These are phyloP conservation scores for Setophaga petechia DNA, from an alignment of 2,113 vertebrate genomes.

Conservation along the genomic window DNA sequence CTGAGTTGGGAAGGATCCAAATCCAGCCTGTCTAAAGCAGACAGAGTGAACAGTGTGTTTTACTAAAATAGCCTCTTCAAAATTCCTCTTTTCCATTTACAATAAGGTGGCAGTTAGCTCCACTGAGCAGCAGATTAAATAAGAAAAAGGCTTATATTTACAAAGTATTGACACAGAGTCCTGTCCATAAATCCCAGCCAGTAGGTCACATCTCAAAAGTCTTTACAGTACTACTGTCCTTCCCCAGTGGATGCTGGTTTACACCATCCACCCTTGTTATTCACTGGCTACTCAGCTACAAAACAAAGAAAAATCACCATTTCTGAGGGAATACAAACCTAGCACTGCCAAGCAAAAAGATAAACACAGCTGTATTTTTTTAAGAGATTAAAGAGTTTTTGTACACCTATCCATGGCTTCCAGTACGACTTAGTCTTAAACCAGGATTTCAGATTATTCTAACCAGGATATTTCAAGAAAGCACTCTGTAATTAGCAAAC, in stretches of 20 bases:
- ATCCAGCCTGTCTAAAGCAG: neutral
- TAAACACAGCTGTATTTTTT: neutral
- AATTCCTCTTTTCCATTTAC: neutral
- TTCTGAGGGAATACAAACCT: neutral
- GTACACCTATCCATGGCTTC: neutral
- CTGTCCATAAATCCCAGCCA: neutral
- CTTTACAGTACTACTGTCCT: neutral
- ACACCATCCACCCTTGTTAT: neutral
- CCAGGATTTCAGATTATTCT: slow-evolving; percentile 36
- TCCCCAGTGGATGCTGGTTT: neutral
- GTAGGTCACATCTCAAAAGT: neutral
- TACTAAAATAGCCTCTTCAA: neutral
- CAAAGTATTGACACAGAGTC: neutral
- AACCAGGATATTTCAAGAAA: slow-evolving; percentile 22
- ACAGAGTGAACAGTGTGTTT: neutral
- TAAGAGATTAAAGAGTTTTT: neutral
- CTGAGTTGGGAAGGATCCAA: slow-evolving; percentile 20
- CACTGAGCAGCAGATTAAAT: neutral
- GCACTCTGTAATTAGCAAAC: neutral
- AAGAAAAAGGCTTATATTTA: neutral
- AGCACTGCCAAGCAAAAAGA: neutral
- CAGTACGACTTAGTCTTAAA: neutral
- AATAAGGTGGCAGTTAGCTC: neutral
- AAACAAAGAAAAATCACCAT: neutral
- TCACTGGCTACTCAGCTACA: neutral